Base-by-base conservation (phyloP, 23 tunicate species). In the Styela clava region DNA sequence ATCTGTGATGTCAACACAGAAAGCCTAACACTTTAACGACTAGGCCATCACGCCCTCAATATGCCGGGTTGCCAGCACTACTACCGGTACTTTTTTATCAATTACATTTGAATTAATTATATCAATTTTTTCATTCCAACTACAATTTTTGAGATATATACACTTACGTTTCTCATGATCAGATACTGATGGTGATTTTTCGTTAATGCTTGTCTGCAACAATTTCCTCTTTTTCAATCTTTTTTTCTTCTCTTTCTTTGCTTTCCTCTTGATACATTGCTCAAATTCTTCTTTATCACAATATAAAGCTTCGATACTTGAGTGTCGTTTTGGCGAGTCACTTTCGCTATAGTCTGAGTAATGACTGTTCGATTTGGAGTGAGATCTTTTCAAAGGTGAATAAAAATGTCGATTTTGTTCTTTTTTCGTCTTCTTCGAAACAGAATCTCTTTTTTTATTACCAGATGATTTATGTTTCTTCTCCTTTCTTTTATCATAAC, bases 251-350 rank as follows among this genome's bases (percentile, higher is more conserved):
- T 76, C 81, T 1, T 76, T 76, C 69, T 52, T 76, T 1, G 81
- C 81, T 37, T 76, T 76, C n/a, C 36, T 35, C 64, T 37, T 76
- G 62, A 76, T 2, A 0, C 26, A 76, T 1, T 24, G 19, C 1
- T 76, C 81, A 2, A 35, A 76, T 52, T 76, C 81, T 0, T 51
- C 27, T 28, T 52, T 76, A 25, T 76, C 81, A 29, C 81, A 2
- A 76, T 76, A 76, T 22, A 76, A 52, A 22, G 31, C 71, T 25
- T 67, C 71, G 71, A 29, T 67, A 29, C 31, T 67, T 27, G 71
- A 25, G 23, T 44, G 56, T 44, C 56, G 56, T 44, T 44, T 44
- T 5, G 56, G 56, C 56, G 56, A 44, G 12, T 44, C 56, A 44
- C 56, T 44, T 12, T 12, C 56, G 12, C 56, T 44, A 44, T 5